Conservation (phyloP, 2,888 invertebrate genomes). For the Nudaria mundana region DNA sequence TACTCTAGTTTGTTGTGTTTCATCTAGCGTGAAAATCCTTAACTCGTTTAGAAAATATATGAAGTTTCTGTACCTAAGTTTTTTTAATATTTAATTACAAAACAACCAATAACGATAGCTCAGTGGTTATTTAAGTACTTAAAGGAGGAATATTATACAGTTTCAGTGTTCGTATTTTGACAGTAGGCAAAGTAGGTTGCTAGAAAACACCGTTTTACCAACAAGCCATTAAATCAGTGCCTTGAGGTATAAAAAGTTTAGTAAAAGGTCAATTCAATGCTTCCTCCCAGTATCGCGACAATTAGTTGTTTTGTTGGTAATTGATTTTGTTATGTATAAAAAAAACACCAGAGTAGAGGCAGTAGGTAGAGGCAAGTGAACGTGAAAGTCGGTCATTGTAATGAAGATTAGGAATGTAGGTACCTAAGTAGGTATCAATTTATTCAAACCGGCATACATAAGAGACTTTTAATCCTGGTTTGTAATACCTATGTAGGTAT, state of each 20-base stretch:
- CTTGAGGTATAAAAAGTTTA: conserved; percentile 48
- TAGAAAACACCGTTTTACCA: conserved; percentile 27
- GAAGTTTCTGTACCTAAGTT: no score
- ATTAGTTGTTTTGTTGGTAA: conserved; percentile 35
- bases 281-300: conserved; percentile 53
- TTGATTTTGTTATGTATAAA: conserved; percentile 31
- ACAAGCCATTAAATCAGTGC: conserved; percentile 38
- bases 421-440: background rate
- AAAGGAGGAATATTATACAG: background rate
- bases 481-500: no score
- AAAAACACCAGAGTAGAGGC: no score
- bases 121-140: background rate
- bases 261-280: conserved; percentile 50
- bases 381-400: conserved; percentile 31
- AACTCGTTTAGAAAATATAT: conserved; percentile 3
- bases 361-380: no score
- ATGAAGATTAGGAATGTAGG: no score
- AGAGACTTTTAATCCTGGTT: no score
- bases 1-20: background rate
- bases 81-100: no score
- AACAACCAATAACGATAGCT: no score
- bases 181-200: conserved; percentile 13
- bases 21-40: conserved; percentile 1
- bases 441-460: no score
- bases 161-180: conserved; percentile 1